Evolutionary conservation across 2,888 invertebrate genomes (phyloP).

Genomic region (Pyrocoelia pectoralis): DNA sequence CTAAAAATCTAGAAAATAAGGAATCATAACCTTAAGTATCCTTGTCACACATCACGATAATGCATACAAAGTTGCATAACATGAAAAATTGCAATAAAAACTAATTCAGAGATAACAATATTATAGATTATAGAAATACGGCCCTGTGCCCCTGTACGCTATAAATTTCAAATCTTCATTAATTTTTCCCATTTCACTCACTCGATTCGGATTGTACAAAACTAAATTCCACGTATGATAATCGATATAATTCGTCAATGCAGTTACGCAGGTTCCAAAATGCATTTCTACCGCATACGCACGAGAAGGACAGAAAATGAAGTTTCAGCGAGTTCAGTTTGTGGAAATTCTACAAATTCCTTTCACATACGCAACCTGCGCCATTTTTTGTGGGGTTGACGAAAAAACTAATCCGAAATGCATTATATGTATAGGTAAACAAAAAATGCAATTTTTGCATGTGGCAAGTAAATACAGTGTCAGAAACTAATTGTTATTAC

Average conservation of each 20-base stretch:
- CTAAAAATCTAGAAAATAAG: background rate
- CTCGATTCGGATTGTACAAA: constrained; percentile 23
- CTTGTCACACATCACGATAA: background rate
- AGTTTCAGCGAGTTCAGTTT: constrained; percentile 33
- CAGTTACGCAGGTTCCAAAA: constrained; percentile 46
- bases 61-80: constrained; percentile 1
- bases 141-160: constrained; percentile 1
- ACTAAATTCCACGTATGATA: constrained; percentile 38
- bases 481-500: no score
- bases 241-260: constrained; percentile 45
- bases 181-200: background rate
- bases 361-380: background rate
- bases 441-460: no score
- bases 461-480: no score
- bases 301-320: constrained; percentile 38
- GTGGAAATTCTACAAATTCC: background rate
- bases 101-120: no score
- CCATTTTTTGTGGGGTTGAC: no score
- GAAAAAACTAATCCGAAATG: no score
- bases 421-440: no score
- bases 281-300: constrained; percentile 38
- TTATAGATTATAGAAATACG: no score
- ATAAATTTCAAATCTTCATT: background rate
- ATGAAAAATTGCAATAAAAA: no score
- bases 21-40: background rate